phyloP scores from a whole-genome alignment of 2,113 vertebrate species.

The Trachemys scripta region DNA sequence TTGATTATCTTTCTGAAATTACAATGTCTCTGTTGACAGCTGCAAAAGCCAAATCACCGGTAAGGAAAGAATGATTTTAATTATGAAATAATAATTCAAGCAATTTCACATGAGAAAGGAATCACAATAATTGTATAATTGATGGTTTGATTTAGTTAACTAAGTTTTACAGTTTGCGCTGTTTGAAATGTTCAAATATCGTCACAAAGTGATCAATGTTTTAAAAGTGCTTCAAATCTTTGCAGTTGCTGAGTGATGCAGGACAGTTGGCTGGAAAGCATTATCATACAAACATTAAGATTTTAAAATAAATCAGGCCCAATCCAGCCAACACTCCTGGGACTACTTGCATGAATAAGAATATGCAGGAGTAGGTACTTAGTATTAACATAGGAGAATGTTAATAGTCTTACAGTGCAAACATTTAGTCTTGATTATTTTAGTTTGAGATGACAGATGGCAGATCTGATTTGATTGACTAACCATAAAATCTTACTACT shows the following conservation, averaged over 20 bases:
- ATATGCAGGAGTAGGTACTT: neutral
- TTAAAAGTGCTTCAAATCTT: neutral
- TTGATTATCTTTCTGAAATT: conserved; percentile 92
- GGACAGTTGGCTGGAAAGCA: neutral
- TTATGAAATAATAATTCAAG: neutral
- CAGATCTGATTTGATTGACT: neutral
- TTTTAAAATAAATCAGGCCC: neutral
- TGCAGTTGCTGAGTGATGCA: neutral
- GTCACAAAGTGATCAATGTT: neutral
- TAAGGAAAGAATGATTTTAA: conserved; percentile 74
- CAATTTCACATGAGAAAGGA: neutral
- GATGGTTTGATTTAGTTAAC: neutral
- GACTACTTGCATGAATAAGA: neutral
- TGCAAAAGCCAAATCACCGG: conserved; percentile 83
- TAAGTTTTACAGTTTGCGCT: neutral
- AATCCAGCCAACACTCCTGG: too few relatives aligned
- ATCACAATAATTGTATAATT: neutral
- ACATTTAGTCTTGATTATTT: neutral
- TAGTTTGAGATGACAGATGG: neutral
- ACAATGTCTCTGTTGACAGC: conserved; percentile 89
- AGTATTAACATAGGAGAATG: neutral
- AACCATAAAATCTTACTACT: neutral
- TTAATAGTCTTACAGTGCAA: neutral
- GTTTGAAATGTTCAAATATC: neutral
- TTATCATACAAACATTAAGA: neutral